Percentiles rank a stretch among this genome's conserved stretches.
These are phyloP conservation scores for Pissodes strobi DNA, from an alignment of 1,140 invertebrate genomes.

Conservation along the genomic window DNA sequence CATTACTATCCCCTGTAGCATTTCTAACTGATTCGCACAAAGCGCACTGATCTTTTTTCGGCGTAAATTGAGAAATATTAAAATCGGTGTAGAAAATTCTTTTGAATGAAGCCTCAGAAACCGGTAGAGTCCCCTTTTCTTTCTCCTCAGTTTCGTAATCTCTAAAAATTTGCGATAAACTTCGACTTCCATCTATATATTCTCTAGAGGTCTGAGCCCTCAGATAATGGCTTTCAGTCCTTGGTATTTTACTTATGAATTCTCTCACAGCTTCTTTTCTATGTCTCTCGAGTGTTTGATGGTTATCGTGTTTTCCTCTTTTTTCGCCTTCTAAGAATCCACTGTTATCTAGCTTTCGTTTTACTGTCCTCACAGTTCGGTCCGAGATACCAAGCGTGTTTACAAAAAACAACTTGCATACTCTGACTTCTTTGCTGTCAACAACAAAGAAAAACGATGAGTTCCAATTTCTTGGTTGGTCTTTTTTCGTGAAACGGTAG, in stretches of 20 bases:
- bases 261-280: slow-evolving; percentile 15
- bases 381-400: not conserved
- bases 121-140: not conserved
- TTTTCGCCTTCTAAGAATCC: not conserved
- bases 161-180: slow-evolving; percentile 43
- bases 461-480: not conserved
- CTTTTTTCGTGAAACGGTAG: not conserved
- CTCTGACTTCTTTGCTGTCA: not conserved
- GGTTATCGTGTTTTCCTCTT: slow-evolving; percentile 19
- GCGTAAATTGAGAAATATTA: slow-evolving; percentile 52
- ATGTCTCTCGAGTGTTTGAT: slow-evolving; percentile 8
- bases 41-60: slow-evolving; percentile 56
- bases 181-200: slow-evolving; percentile 48
- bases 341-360: slow-evolving; percentile 14
- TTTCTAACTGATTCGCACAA: slow-evolving; percentile 50
- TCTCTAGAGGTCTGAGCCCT: slow-evolving; percentile 14
- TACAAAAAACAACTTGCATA: not conserved
- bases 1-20: slow-evolving; percentile 40
- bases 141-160: slow-evolving; percentile 31
- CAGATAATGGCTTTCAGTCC: slow-evolving; percentile 5
- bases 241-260: slow-evolving; percentile 17
- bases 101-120: slow-evolving; percentile 45
- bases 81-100: slow-evolving; percentile 50
- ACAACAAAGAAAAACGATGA: not conserved
- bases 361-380: too few relatives aligned